A percentile compares a stretch with the other conserved stretches of the same genome.
These are phyloP conservation scores for Oncopeltus fasciatus DNA, from an alignment of 1,140 invertebrate species.

Conservation along the genomic window DNA sequence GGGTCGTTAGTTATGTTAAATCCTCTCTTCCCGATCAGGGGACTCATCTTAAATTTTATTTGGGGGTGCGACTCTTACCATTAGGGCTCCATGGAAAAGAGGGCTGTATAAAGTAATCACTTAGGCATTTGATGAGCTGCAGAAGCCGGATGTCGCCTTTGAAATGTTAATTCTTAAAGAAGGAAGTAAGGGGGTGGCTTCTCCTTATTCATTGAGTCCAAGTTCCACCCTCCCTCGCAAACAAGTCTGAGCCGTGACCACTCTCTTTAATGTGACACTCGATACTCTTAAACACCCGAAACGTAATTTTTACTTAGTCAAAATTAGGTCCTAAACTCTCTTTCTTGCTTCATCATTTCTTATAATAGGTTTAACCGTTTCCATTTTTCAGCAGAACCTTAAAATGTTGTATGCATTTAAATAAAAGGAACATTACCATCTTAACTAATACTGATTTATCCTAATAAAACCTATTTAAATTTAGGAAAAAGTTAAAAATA, in stretches of 20 bases:
- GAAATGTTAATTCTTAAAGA: neutral
- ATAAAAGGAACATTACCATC: no score
- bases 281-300: neutral
- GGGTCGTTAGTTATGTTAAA: slow-evolving; percentile 7
- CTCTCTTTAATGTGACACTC: neutral
- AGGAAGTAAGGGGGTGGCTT: neutral
- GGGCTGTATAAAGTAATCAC: neutral
- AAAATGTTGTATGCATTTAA: no score
- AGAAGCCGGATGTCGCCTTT: neutral
- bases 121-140: neutral
- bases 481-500: no score
- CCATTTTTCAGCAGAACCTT: no score
- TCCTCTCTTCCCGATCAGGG: neutral
- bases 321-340: no score
- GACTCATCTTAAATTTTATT: slow-evolving; percentile 8
- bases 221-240: neutral
- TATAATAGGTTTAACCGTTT: no score
- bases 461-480: no score
- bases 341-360: no score
- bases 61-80: neutral
- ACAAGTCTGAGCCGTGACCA: no score
- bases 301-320: no score
- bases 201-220: neutral
- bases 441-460: no score
- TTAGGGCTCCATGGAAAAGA: neutral